phyloP scores from a whole-genome alignment of 2,888 invertebrate species.

The Erebia aethiops region DNA sequence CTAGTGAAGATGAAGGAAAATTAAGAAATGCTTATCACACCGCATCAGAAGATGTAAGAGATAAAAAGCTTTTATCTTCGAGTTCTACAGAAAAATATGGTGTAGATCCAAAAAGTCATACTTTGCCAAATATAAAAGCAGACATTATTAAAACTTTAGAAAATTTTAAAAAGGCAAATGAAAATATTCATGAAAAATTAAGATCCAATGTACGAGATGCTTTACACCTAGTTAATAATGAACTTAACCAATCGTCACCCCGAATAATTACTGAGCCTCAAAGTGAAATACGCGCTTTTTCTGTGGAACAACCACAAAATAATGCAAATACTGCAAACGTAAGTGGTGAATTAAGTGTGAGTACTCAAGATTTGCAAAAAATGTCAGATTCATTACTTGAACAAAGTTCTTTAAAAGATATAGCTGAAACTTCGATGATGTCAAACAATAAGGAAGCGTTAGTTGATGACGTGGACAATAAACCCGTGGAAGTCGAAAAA shows the following conservation, averaged over 20 bases:
- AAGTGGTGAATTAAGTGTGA: conserved; percentile 25
- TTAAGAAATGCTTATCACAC: neutral
- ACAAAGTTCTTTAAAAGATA: conserved; percentile 29
- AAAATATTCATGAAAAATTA: conserved; percentile 34
- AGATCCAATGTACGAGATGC: conserved; percentile 32
- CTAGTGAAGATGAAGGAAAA: neutral
- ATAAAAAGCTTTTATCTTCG: neutral
- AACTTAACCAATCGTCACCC: neutral
- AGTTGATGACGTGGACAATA: neutral
- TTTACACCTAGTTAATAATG: conserved; percentile 23
- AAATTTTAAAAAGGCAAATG: conserved; percentile 44
- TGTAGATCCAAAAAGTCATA: conserved; percentile 36
- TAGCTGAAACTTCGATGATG: neutral
- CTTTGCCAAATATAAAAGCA: conserved; percentile 46
- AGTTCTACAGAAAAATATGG: conserved; percentile 3
- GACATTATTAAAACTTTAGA: conserved; percentile 50
- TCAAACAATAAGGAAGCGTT: neutral
- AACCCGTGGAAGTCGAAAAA: neutral
- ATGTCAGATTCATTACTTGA: conserved; percentile 61
- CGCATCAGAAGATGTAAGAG: neutral
- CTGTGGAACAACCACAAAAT: conserved; percentile 1
- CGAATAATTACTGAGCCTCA: neutral
- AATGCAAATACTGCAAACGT: conserved; percentile 1
- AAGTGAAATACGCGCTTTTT: conserved; percentile 7
- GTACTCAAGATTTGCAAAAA: conserved; percentile 60